phyloP scores from a whole-genome alignment of 2,113 vertebrate genomes.

The Phrynosoma blainvillii region DNA sequence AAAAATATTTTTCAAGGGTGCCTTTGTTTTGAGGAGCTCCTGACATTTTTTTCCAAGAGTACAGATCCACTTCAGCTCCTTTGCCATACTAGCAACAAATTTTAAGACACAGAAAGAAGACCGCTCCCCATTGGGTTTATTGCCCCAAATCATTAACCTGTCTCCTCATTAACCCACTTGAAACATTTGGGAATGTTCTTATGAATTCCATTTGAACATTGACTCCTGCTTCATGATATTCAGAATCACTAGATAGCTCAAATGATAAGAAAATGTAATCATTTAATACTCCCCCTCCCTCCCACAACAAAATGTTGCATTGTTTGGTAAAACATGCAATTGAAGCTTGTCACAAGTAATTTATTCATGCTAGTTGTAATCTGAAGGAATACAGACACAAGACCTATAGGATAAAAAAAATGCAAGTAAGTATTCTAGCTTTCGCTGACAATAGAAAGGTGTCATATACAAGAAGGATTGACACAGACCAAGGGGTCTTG shows the following conservation, averaged over 20 bases:
- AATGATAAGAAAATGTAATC: slow-evolving; percentile 39
- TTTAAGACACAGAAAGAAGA: neutral
- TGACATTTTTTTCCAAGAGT: neutral
- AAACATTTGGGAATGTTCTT: slow-evolving; percentile 23
- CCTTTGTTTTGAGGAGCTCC: neutral
- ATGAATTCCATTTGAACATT: slow-evolving; percentile 56
- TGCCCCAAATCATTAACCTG: neutral
- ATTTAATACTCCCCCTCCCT: slow-evolving; percentile 1
- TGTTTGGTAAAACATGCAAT: slow-evolving; percentile 75
- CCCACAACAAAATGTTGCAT: slow-evolving; percentile 55
- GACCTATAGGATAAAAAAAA: slow-evolving; percentile 73
- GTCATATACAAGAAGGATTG: slow-evolving; percentile 89
- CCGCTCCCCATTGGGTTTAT: neutral
- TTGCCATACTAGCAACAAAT: neutral
- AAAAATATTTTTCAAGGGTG: too few species aligned
- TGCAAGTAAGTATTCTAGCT: slow-evolving; percentile 79
- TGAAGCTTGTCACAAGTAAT: slow-evolving; percentile 77
- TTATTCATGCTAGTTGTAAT: slow-evolving; percentile 80
- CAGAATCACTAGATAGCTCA: slow-evolving; percentile 59
- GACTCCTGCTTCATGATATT: slow-evolving; percentile 46
- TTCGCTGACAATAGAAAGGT: slow-evolving; percentile 88
- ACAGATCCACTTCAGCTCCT: neutral
- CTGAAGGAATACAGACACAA: slow-evolving; percentile 79
- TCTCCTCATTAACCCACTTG: neutral
- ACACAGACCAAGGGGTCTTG: slow-evolving; percentile 88